Evolutionary conservation across 2,797 vertebrate species (phyloP).

Genomic region (Megalops cyprinoides): DNA sequence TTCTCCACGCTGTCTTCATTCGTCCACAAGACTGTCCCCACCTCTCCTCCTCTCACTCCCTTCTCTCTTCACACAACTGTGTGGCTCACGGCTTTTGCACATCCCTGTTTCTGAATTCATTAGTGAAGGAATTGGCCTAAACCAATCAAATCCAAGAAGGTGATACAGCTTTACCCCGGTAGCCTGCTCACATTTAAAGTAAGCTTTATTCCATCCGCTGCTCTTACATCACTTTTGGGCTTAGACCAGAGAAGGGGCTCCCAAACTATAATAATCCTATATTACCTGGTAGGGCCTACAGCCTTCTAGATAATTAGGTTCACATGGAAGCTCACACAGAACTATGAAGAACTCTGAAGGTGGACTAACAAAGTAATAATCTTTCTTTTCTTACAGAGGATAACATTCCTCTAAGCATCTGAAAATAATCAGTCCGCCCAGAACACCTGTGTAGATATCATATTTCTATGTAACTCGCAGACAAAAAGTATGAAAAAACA

Average conservation of each 20-base stretch:
- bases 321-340: neutral
- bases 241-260: neutral
- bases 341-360: neutral
- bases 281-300: neutral
- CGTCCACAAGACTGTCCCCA: too few species aligned
- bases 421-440: neutral
- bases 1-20: neutral
- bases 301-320: neutral
- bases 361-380: neutral
- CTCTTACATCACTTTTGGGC: neutral
- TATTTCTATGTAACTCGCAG: slow-evolving; percentile 9
- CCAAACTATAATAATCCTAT: neutral
- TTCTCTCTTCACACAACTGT: neutral
- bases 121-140: neutral
- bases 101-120: neutral
- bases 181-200: neutral
- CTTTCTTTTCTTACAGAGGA: neutral
- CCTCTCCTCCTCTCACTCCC: neutral
- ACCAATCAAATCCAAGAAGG: neutral
- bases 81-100: neutral
- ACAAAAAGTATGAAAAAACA: slow-evolving; percentile 37
- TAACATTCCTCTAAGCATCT: neutral
- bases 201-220: neutral
- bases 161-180: neutral
- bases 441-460: neutral